phyloP scores from a whole-genome alignment of 2,797 vertebrate species.

The Staurois parvus region DNA sequence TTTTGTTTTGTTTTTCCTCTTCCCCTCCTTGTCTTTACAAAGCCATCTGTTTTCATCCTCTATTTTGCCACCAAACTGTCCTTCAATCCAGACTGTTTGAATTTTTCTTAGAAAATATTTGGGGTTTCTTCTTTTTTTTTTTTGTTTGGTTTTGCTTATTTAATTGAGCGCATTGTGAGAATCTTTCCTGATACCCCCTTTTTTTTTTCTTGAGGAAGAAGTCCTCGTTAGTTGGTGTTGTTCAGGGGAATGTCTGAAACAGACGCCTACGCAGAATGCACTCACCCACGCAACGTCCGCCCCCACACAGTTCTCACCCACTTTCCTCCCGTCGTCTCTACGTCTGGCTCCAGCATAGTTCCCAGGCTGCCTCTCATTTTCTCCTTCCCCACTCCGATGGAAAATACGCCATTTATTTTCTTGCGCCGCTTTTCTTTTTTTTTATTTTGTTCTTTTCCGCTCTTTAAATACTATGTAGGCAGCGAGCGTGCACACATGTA shows the following conservation, averaged over 20 bases:
- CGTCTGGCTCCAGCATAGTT: constrained; percentile 44
- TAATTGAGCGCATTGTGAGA: neutral
- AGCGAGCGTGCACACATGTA: neutral
- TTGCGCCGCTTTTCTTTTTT: neutral
- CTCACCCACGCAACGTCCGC: constrained; percentile 59
- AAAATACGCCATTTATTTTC: neutral
- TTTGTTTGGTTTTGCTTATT: constrained; percentile 24
- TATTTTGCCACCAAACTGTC: constrained; percentile 21
- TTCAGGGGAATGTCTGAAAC: constrained; percentile 79
- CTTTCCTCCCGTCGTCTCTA: constrained; percentile 48
- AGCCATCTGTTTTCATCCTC: constrained; percentile 17
- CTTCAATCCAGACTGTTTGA: constrained; percentile 11
- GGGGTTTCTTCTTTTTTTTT: neutral
- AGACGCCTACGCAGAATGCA: constrained; percentile 75
- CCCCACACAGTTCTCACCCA: constrained; percentile 58
- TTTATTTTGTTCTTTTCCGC: neutral
- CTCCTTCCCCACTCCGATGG: neutral
- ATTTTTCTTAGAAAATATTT: neutral
- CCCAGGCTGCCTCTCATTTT: constrained; percentile 35
- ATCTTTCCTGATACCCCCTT: neutral
- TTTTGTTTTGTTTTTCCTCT: neutral
- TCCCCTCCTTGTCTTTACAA: neutral
- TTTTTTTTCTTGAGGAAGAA: constrained; percentile 9
- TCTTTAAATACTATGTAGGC: constrained; percentile 2
- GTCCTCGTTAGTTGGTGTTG: constrained; percentile 70